Conservation (phyloP, 53 echinoderm and acorn worm genomes). For the Paelopatides confundens region DNA sequence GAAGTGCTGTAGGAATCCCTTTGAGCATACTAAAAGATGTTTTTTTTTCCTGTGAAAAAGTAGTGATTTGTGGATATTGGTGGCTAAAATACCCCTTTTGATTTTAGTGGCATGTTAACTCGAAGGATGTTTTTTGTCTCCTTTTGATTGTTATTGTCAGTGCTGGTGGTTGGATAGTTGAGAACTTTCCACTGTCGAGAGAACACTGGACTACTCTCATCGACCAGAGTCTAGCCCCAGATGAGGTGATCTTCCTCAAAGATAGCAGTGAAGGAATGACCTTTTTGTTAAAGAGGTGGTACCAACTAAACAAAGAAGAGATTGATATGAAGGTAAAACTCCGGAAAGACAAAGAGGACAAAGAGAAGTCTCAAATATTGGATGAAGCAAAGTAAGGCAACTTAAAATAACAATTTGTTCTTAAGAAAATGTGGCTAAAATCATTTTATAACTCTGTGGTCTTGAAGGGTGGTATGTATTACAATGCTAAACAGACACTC, state of each 20-base stretch:
- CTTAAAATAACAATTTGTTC: too few relatives aligned
- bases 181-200: conserved; percentile 93
- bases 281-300: conserved; percentile 93
- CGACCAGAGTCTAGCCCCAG: conserved; percentile 95
- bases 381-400: conserved; percentile 88
- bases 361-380: conserved; percentile 84
- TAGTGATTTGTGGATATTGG: too few relatives aligned
- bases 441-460: too few relatives aligned
- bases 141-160: too few relatives aligned
- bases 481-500: too few relatives aligned
- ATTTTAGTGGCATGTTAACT: too few relatives aligned
- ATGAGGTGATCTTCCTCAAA: conserved; percentile 92
- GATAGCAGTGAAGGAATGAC: conserved; percentile 83
- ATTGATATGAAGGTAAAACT: conserved; percentile 83
- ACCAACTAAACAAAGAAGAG: conserved; percentile 88
- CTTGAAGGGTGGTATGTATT: too few relatives aligned
- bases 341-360: conserved; percentile 83
- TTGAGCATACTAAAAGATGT: too few relatives aligned
- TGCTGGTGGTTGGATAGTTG: conserved; percentile 97
- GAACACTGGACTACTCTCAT: conserved; percentile 96
- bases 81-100: too few relatives aligned
- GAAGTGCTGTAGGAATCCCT: too few relatives aligned
- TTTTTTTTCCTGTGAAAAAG: too few relatives aligned
- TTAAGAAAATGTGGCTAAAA: too few relatives aligned
- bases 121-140: not conserved